Conservation (phyloP, 2,797 vertebrate species). For the Austrolebias charrua region DNA sequence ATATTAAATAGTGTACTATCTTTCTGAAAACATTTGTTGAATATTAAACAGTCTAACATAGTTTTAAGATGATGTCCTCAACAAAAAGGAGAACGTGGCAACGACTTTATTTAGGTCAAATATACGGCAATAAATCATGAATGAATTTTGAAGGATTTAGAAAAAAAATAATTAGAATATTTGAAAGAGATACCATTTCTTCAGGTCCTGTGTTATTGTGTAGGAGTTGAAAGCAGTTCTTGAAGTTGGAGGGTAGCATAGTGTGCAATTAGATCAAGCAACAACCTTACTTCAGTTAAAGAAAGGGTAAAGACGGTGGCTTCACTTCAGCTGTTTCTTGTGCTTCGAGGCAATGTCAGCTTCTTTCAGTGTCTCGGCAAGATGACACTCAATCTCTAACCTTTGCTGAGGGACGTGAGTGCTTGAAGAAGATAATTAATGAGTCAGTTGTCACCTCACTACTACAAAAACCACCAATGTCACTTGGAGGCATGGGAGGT, state of each 20-base stretch:
- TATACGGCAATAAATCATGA: too few species aligned
- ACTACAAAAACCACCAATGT: constrained; percentile 54
- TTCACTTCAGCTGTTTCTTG: constrained; percentile 3
- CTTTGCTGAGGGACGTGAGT: constrained; percentile 15
- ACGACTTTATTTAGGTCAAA: neutral
- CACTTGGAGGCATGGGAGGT: constrained; percentile 54
- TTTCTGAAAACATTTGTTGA: too few species aligned
- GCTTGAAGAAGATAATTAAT: constrained; percentile 28
- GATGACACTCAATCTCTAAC: neutral
- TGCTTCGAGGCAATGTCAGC: constrained; percentile 19
- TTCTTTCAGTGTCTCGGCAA: constrained; percentile 21
- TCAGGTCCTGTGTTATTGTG: neutral
- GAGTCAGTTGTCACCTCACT: constrained; percentile 56
- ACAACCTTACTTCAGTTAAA: constrained; percentile 3
- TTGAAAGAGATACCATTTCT: neutral
- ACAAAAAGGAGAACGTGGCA: too few species aligned
- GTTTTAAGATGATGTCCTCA: too few species aligned
- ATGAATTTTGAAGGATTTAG: neutral
- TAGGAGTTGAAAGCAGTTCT: neutral
- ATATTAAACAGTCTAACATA: too few species aligned
- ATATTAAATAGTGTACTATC: too few species aligned
- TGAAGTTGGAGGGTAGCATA: neutral
- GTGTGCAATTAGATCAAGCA: constrained; percentile 4
- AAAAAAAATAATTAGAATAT: too few species aligned
- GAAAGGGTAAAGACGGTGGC: neutral